phyloP scores from a whole-genome alignment of 2,888 invertebrate genomes.

The Stegophylla sp. region DNA sequence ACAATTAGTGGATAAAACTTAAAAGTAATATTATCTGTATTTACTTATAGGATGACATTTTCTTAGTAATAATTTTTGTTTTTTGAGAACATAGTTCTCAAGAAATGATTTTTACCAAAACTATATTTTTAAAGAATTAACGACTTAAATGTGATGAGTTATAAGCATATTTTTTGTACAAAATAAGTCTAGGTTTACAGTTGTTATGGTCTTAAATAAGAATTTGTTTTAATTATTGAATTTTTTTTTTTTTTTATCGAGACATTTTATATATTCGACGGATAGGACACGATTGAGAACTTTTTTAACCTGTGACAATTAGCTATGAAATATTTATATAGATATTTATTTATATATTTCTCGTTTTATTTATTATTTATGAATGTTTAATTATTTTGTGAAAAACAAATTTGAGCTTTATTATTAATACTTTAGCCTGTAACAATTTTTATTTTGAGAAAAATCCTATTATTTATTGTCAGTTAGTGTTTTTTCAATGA shows the following conservation, averaged over 20 bases:
- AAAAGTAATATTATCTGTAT: conserved; percentile 58
- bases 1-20: conserved; percentile 48
- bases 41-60: conserved; percentile 58
- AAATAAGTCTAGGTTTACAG: conserved; percentile 59
- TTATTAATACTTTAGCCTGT: conserved; percentile 59
- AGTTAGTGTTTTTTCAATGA: conserved; percentile 57
- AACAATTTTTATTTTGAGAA: conserved; percentile 59
- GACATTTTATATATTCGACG: conserved; percentile 59
- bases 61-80: conserved; percentile 59
- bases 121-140: conserved; percentile 60
- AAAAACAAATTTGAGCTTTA: conserved; percentile 59
- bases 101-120: conserved; percentile 58
- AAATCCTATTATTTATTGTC: conserved; percentile 59
- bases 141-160: conserved; percentile 59
- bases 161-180: conserved; percentile 59
- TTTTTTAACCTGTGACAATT: conserved; percentile 58
- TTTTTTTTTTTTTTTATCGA: conserved; percentile 59
- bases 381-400: conserved; percentile 59
- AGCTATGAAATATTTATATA: conserved; percentile 59
- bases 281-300: conserved; percentile 59
- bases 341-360: conserved; percentile 59
- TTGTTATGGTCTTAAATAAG: conserved; percentile 59
- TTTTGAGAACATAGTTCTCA: conserved; percentile 57
- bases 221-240: conserved; percentile 58
- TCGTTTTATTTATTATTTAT: conserved; percentile 59